Evolutionary conservation across 2,113 vertebrate genomes (phyloP), one percentile per base, ranked within the genome.

Genomic region (Collichthys lucidus): DNA sequence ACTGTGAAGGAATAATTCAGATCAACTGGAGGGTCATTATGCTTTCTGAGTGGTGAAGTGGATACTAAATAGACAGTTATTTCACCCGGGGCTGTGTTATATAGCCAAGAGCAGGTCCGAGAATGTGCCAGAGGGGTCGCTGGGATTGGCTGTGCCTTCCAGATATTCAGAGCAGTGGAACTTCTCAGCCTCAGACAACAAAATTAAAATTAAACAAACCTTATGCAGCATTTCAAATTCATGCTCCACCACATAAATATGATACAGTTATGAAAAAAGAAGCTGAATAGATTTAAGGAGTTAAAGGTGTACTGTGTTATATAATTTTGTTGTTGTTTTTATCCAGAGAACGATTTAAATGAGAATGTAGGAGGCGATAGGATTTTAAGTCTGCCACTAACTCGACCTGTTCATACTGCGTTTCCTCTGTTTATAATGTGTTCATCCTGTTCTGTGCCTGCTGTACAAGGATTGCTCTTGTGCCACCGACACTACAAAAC

Each of bases 11-110:
- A 76, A 72, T 14, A 59, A 53, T 87, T 69, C n/a, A 80, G 26
- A 68, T 57, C 63, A 80, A 65, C 56, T 81, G 52, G 46, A 78
- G 69, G 56, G 59, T 73, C 79, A 81, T 87, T 87, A 78, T 16
- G 7, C 8, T 75, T 67, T 69, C 55, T 78, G 55, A 82, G 83
- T 69, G 78, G n/a, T 29, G 71, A 26, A 35, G 53, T 62, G 52
- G 47, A 69, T 60, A 69, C 44, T 80, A 49, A 77, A 64, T 50
- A 57, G 71, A 72, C 53, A 29, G n/a, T 44, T 35, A 60, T 68
- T 76, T 71, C 62, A 78, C 72, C 66, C 52, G 53, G 22, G 42
- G 47, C 60, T 53, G 31, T 53, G 55, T 63, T 31, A 57, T 26
- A n/a, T 44, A 17, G 60, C 80, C 77, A 22, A 42, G 29, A 79